phyloP scores from a whole-genome alignment of 2,888 invertebrate species.

The Creontiades dilutus region DNA sequence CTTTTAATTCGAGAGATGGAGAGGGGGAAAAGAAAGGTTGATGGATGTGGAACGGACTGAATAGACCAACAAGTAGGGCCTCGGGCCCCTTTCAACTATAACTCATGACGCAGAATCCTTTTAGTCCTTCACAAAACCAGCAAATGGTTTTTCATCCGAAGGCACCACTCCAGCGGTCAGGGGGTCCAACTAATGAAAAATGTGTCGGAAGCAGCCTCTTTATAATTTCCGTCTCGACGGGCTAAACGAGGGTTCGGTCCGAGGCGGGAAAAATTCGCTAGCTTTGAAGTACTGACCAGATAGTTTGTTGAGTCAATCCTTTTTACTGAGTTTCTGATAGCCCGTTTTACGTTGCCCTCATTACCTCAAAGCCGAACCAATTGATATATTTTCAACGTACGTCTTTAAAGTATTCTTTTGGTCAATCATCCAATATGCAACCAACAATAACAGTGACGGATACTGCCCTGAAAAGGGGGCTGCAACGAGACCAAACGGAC shows the following conservation, averaged over 20 bases:
- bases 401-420: too few species aligned
- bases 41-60: neutral
- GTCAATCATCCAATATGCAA: too few species aligned
- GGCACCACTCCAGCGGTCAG: neutral
- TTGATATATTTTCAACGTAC: too few species aligned
- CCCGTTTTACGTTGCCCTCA: too few species aligned
- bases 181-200: neutral
- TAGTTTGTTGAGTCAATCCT: too few species aligned
- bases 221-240: constrained; percentile 6
- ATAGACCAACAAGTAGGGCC: constrained; percentile 33
- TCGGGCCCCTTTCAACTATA: neutral
- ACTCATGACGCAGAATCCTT: neutral
- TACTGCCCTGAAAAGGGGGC: too few species aligned
- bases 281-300: neutral
- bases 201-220: constrained; percentile 6
- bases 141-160: constrained; percentile 4
- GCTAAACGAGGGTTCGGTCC: neutral
- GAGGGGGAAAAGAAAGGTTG: neutral
- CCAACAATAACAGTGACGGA: too few species aligned
- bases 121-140: constrained; percentile 9
- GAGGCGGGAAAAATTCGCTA: neutral
- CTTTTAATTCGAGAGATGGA: too few species aligned
- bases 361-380: too few species aligned
- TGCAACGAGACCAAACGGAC: too few species aligned
- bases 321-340: too few species aligned